Evolutionary conservation across 2,888 invertebrate species (phyloP), one percentile per base, ranked within the genome.

Genomic region (Tanypteryx hageni): DNA sequence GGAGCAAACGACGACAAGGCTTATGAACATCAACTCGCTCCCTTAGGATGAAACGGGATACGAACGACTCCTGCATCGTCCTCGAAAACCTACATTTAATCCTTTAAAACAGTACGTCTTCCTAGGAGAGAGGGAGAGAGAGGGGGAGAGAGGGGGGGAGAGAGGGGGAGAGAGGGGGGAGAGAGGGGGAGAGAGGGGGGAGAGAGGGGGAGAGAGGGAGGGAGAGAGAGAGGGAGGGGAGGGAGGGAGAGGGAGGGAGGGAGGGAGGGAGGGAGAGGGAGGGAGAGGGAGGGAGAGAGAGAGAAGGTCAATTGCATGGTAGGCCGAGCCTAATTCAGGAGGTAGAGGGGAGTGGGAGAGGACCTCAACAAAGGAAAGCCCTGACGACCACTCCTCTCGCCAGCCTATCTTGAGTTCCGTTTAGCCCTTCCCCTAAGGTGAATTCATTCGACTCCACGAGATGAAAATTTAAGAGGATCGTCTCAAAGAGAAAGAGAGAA

Each of bases 381-480:
- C 22, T 22, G 68, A n/a, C 68, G 22, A 68, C 68, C 68, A n/a
- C 68, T 9, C 68, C 22, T 7, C 22, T 7, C 22, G 68, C 68
- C 22, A 5, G 7, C 16, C 16, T 14, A 18, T 68, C 68, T 68
- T 68, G 68, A 68, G 22, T 18, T 68, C 18, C 68, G 68, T n/a
- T 68, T 68, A 68, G 18, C 68, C 68, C 61, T 4, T 5, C 44
- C 44, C 44, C 44, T 22, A 22, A 68, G 68, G 68, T 68, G 68
- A 68, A 68, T n/a, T 18, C n/a, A 68, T 68, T 68, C 68, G 8
- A 68, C 22, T 7, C 68, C 68, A 13, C 68, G 9, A 18, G 68
- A 68, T 68, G 68, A 68, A 68, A 68, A 68, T 68, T 68, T 68
- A 68, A 11, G n/a, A 22, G 68, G n/a, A 64, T n/a, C 64, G 64